These are phyloP conservation scores for Chaetodon trifascialis DNA, from an alignment of 2,113 vertebrate species.

Conservation along the genomic window DNA sequence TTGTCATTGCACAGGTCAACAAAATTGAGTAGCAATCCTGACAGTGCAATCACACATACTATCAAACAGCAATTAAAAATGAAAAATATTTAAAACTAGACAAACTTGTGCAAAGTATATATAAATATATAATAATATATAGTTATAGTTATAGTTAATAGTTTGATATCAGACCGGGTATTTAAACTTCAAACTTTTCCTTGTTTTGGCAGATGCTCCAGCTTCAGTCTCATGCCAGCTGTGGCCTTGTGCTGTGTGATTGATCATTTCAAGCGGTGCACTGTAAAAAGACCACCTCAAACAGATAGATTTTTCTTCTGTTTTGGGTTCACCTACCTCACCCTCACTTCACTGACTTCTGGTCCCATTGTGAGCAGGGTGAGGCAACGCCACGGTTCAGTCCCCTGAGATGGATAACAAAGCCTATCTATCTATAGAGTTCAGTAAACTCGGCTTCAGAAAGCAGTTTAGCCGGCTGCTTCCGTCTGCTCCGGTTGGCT, in stretches of 20 bases:
- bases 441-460: slow-evolving; percentile 20
- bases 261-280: slow-evolving; percentile 7
- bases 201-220: slow-evolving; percentile 1
- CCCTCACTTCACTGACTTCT: slow-evolving; percentile 44
- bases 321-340: slow-evolving; percentile 14
- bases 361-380: slow-evolving; percentile 41
- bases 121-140: too few relatives aligned
- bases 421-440: slow-evolving; percentile 43
- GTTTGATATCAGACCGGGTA: too few relatives aligned
- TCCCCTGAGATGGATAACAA: slow-evolving; percentile 59
- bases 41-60: too few relatives aligned
- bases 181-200: background rate
- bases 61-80: too few relatives aligned
- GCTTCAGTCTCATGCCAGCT: background rate
- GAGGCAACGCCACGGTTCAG: slow-evolving; percentile 24
- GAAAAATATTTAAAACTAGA: too few relatives aligned
- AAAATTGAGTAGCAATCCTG: too few relatives aligned
- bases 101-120: too few relatives aligned
- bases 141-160: too few relatives aligned
- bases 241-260: slow-evolving; percentile 1
- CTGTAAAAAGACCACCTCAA: slow-evolving; percentile 38
- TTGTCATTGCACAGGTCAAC: too few relatives aligned
- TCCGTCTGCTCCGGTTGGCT: slow-evolving; percentile 1
- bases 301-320: slow-evolving; percentile 30
- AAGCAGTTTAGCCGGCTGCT: slow-evolving; percentile 13